These are phyloP conservation scores for Eira barbara DNA, from an alignment of 2,113 vertebrate species.

Conservation along the genomic window DNA sequence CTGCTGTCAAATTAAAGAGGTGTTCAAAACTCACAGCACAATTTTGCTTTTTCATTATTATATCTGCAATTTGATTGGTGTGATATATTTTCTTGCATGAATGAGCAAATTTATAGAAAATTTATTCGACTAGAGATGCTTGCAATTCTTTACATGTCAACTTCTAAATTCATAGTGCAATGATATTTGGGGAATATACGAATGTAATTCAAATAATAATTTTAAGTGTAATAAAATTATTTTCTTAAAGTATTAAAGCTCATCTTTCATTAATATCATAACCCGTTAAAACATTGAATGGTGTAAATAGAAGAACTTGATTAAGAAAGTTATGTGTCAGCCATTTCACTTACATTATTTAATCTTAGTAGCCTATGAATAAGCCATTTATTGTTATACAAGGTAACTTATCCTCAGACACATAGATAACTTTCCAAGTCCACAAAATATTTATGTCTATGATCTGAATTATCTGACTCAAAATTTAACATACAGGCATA, in stretches of 20 bases:
- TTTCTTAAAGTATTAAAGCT: neutral
- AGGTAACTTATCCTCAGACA: neutral
- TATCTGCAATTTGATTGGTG: neutral
- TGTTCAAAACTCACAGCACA: neutral
- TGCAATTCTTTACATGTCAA: neutral
- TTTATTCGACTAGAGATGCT: neutral
- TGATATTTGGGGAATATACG: neutral
- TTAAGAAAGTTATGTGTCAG: neutral
- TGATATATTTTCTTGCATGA: constrained; percentile 27
- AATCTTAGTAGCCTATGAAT: neutral
- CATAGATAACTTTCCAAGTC: neutral
- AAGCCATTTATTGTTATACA: neutral
- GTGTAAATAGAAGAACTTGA: neutral
- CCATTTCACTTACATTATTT: neutral
- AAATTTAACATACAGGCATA: neutral
- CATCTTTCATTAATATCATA: neutral
- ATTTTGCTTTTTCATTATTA: constrained; percentile 5
- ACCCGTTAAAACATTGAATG: neutral
- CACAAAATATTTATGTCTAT: neutral
- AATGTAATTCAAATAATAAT: neutral
- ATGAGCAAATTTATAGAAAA: neutral
- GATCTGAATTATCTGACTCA: neutral
- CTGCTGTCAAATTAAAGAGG: neutral
- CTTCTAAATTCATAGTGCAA: neutral
- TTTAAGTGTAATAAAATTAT: neutral